Base-by-base conservation (phyloP, 1,140 invertebrate genomes). In the Forficula auricularia region DNA sequence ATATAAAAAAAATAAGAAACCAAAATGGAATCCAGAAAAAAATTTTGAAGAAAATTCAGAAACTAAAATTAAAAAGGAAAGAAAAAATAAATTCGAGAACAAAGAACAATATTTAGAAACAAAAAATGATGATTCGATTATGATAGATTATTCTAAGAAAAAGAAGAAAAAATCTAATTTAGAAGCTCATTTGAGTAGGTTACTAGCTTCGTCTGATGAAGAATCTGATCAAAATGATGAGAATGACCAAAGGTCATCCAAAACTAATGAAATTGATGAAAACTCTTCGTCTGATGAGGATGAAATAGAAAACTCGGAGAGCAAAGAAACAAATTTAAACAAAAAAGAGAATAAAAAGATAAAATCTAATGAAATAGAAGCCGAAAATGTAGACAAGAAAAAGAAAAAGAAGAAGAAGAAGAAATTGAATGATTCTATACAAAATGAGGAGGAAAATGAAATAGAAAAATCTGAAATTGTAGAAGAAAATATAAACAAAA, bases 81-180 rank as follows among this genome's bases (percentile, higher is more conserved):
- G 34, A 14, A 36, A n/a, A 19, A 19, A n/a, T 4, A 36, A 36
- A 6, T n/a, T 36, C 4, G n/a, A 6, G 13, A 36, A 36, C 34
- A 4, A 56, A 40, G 43, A 44, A 30, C 56, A 58, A 49, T 9
- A 10, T n/a, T 7, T 31, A 13, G 10, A 14, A 36, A 48, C 31
- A 14, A 34, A 38, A 30, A 40, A 38, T n/a, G 44, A 51, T 39
- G 57, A 53, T 51, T 53, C 52, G 14, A 52, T 54, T 39, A 32
- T 22, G 2, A 49, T 27, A 40, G 19, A 45, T 2, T 47, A 41
- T 3, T 10, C 22, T 6, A 27, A 27, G 22, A 27, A 27, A 27
- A 27, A 27, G 10, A 27, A 10, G 22, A 27, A 27, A 27, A 27
- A 27, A 27, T 27, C 22, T 6, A 10, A 4, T 27, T 10, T 27